These are phyloP conservation scores for Ianthella basta DNA, from an alignment of 37 sponge, comb jelly and placozoan species.

Conservation along the genomic window DNA sequence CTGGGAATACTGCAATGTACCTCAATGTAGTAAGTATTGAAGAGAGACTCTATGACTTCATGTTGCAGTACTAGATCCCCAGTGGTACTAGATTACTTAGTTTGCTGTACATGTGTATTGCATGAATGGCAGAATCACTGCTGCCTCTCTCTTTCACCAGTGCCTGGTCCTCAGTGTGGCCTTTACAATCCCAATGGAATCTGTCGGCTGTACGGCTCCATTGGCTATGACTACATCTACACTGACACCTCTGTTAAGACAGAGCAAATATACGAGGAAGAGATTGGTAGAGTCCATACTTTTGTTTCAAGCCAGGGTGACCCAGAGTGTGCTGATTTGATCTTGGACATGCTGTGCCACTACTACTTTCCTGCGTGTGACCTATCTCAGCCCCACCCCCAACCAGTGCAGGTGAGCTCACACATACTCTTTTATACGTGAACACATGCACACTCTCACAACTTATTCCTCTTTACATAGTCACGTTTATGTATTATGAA, in stretches of 20 bases:
- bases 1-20: constrained; percentile 71
- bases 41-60: too few species aligned
- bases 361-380: constrained; percentile 69
- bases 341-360: constrained; percentile 47
- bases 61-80: not conserved
- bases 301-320: not conserved
- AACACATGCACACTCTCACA: too few species aligned
- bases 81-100: too few species aligned
- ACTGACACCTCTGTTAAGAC: not conserved
- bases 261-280: not conserved
- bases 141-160: not conserved
- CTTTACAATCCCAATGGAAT: constrained; percentile 13
- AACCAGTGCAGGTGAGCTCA: constrained; percentile 27
- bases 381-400: constrained; percentile 32
- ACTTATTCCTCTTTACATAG: too few species aligned
- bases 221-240: constrained; percentile 38
- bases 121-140: not conserved
- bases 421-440: too few species aligned
- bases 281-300: not conserved
- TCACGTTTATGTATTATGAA: too few species aligned
- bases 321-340: constrained; percentile 9
- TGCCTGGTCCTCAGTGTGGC: constrained; percentile 17
- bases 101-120: too few species aligned
- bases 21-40: constrained; percentile 25
- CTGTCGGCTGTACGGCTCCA: constrained; percentile 24